Base-by-base conservation (phyloP, 2,113 vertebrate genomes). In the Grallaria varia region DNA sequence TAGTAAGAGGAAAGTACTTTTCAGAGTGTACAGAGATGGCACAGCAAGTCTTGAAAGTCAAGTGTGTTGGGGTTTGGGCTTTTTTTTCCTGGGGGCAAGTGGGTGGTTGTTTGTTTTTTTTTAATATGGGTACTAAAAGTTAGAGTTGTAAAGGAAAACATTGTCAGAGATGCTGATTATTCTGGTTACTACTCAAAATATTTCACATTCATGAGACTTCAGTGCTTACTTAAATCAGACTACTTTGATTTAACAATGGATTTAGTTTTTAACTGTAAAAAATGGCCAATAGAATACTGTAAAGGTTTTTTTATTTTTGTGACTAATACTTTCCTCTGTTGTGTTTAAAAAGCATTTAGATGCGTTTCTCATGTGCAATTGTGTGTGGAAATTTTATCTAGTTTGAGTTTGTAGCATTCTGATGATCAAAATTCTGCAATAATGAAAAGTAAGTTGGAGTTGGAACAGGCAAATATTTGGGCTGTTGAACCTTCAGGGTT, bases 371-470 rank as follows among this genome's bases (percentile, higher is more conserved):
- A 19, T 39, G 5, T 14, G 24, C 15, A 21, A 0, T 40, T 88
- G 73, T 47, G 21, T 63, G 27, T 85, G 59, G 50, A 60, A 81
- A 5, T 63, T 66, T 33, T 74, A 2, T 47, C 42, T 77, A 71
- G 63, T 63, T 71, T 71, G 47, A 74, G 64, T 78, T 77, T 0
- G 2, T 84, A 71, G 56, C 2, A 1, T 39, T 63, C 37, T 84
- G 86, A 88, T 50, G 39, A 90, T 93, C 86, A 75, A 73, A 87
- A 78, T 90, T 89, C 73, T 89, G 47, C 37, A 77, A 45, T 83
- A 89, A 78, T 35, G 40, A 84, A 94, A 92, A 93, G 85, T 76
- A 93, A 59, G 63, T 91, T 60, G 12, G 42, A 71, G 24, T 15
- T 87, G 69, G 16, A 84, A 55, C 11, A 81, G 64, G 37, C 24